These are phyloP conservation scores for Microtus ochrogaster DNA, from an alignment of 2,113 vertebrate species.

Conservation along the genomic window DNA sequence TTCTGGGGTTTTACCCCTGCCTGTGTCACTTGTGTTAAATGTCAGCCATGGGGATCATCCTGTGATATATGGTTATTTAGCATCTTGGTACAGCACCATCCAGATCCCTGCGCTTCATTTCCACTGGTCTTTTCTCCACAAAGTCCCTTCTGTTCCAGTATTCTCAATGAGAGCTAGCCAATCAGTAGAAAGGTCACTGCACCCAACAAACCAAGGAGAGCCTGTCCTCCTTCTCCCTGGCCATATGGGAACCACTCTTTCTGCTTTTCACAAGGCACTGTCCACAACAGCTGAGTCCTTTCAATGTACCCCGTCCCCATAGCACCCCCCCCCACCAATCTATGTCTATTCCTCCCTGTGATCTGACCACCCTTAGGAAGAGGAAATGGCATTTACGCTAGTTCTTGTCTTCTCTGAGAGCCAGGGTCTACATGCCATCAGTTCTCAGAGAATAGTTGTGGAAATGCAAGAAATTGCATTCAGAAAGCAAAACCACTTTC, in stretches of 20 bases:
- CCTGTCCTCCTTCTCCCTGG: not conserved
- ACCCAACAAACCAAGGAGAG: accelerated
- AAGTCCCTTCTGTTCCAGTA: accelerated
- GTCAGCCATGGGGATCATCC: not conserved
- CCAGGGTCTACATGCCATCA: too few species aligned
- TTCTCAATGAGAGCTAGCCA: too few species aligned
- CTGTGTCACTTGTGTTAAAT: not conserved
- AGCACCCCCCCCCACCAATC: not conserved
- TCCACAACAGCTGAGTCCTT: accelerated
- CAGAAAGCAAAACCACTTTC: constrained; percentile 64
- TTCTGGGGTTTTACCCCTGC: not conserved
- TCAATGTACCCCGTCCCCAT: accelerated
- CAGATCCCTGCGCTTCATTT: too few species aligned
- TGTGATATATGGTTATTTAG: not conserved
- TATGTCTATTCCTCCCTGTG: not conserved
- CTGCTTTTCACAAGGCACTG: accelerated
- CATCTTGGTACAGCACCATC: not conserved
- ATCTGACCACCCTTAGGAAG: not conserved
- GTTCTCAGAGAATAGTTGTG: not conserved
- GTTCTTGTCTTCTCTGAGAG: not conserved
- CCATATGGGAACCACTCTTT: accelerated
- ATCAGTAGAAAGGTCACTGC: accelerated
- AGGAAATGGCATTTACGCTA: not conserved
- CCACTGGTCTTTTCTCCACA: not conserved
- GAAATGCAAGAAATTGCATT: constrained; percentile 36